phyloP scores from a whole-genome alignment of 1,140 invertebrate species.

The Uloborus diversus region DNA sequence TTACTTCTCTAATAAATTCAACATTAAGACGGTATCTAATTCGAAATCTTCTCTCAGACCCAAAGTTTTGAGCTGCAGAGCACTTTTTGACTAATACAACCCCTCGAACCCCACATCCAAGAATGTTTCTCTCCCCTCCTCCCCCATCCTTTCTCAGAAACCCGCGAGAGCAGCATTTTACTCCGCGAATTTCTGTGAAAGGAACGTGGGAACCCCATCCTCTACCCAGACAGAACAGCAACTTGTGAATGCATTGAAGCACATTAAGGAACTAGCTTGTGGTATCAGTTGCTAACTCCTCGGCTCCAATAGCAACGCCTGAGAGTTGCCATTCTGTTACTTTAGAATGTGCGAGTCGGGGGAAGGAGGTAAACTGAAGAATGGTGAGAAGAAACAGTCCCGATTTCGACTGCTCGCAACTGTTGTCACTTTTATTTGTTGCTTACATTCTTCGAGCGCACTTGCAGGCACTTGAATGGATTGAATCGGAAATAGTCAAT shows the following conservation, averaged over 20 bases:
- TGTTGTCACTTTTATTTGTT: neutral
- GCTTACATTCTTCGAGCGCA: too few relatives aligned
- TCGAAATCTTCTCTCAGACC: too few relatives aligned
- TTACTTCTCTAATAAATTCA: too few relatives aligned
- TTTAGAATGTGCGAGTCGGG: neutral
- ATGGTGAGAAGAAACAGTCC: neutral
- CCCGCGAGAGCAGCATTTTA: too few relatives aligned
- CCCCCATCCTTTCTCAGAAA: too few relatives aligned
- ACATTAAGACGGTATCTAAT: too few relatives aligned
- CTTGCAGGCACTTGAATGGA: too few relatives aligned
- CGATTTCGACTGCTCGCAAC: neutral
- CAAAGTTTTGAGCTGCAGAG: too few relatives aligned
- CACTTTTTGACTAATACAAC: too few relatives aligned
- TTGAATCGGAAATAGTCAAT: too few relatives aligned
- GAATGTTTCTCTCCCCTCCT: too few relatives aligned
- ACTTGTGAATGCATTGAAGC: neutral
- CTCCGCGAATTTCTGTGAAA: neutral
- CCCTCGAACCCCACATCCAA: too few relatives aligned
- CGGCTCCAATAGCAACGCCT: neutral
- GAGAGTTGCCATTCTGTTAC: neutral
- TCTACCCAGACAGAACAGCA: neutral
- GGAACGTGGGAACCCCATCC: neutral
- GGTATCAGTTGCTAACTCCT: neutral
- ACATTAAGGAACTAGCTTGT: neutral
- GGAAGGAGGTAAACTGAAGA: neutral